A percentile compares a stretch with the other conserved stretches of the same genome.
phyloP scores from a whole-genome alignment of 2,113 vertebrate genomes.

The Benitochromis conjunctus region DNA sequence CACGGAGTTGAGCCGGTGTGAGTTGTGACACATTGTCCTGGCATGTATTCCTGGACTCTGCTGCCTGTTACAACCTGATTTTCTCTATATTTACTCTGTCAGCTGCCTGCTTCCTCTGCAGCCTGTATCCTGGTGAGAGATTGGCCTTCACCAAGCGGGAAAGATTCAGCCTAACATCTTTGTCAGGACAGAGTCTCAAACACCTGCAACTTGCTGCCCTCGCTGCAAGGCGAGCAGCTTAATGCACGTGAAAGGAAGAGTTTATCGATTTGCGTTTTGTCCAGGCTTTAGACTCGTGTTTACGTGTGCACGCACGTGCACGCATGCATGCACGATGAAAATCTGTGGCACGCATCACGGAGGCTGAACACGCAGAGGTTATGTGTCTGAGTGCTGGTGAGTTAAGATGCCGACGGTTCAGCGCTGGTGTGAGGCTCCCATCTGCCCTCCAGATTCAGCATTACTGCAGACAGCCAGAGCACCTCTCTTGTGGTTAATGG shows the following conservation, averaged over 20 bases:
- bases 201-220: background rate
- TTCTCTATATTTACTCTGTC: slow-evolving; percentile 37
- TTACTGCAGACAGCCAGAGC: slow-evolving; percentile 15
- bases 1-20: slow-evolving; percentile 12
- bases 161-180: background rate
- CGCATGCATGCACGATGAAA: background rate
- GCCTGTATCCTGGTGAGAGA: background rate
- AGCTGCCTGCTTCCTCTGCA: background rate
- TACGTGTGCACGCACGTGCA: fast-evolving
- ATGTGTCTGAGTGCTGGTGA: background rate
- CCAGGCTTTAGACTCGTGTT: background rate
- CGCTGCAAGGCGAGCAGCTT: background rate
- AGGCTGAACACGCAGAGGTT: background rate
- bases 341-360: background rate
- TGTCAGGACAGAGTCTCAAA: background rate
- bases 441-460: slow-evolving; percentile 21
- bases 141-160: background rate
- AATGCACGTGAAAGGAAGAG: background rate
- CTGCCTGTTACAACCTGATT: slow-evolving; percentile 29
- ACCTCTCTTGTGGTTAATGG: slow-evolving; percentile 47
- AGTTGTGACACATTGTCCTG: slow-evolving; percentile 23
- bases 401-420: background rate
- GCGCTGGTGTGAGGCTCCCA: background rate
- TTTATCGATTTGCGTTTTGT: background rate
- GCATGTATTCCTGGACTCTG: background rate